phyloP scores from a whole-genome alignment of 2,888 invertebrate genomes.

The Conops quadrifasciatus region DNA sequence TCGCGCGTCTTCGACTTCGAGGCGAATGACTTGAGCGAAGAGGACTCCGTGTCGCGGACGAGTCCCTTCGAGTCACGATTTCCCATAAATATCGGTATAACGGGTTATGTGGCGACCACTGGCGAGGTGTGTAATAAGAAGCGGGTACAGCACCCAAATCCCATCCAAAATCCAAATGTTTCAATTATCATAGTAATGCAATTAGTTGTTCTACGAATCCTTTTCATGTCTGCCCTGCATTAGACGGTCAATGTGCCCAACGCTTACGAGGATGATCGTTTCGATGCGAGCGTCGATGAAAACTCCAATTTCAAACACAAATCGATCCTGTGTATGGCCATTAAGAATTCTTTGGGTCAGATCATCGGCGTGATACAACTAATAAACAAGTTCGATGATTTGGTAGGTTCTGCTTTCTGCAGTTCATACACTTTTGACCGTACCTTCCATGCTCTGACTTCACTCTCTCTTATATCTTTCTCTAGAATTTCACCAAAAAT shows the following conservation, averaged over 20 bases:
- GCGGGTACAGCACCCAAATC: background rate
- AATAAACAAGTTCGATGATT: slow-evolving; percentile 90
- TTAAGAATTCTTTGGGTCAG: slow-evolving; percentile 89
- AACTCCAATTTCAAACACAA: slow-evolving; percentile 84
- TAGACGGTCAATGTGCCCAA: slow-evolving; percentile 92
- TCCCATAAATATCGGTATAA: slow-evolving; percentile 94
- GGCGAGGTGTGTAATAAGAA: slow-evolving; percentile 78
- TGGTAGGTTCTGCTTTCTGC: slow-evolving; percentile 62
- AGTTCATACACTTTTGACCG: background rate
- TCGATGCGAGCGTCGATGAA: slow-evolving; percentile 88
- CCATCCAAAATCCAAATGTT: background rate
- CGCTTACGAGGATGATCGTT: slow-evolving; percentile 87
- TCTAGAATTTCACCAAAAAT: slow-evolving; percentile 84
- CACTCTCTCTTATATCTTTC: background rate
- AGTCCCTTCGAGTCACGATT: slow-evolving; percentile 92
- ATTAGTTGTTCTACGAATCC: background rate
- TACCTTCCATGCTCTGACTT: background rate
- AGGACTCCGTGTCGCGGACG: slow-evolving; percentile 81
- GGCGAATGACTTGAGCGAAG: slow-evolving; percentile 85
- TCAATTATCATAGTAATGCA: background rate
- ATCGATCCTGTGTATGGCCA: slow-evolving; percentile 94
- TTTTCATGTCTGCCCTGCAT: background rate
- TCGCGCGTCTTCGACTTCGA: slow-evolving; percentile 94
- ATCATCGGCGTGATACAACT: slow-evolving; percentile 94
- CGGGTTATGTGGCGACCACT: slow-evolving; percentile 92